Evolutionary conservation across 2,113 vertebrate species (phyloP).

Genomic region (Pithys albifrons): DNA sequence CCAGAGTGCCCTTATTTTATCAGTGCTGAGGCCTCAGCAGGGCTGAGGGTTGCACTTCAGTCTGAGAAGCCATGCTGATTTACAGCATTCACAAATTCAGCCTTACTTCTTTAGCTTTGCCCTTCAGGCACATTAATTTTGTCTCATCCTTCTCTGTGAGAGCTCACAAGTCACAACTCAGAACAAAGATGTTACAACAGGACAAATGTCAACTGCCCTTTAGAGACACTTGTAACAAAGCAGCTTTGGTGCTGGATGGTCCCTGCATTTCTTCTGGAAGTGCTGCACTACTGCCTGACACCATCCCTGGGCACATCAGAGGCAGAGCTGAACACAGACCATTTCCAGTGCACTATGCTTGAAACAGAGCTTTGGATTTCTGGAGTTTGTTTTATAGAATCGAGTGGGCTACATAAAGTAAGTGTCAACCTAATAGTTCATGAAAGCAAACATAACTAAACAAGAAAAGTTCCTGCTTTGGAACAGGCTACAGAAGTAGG

Average conservation of each 20-base stretch:
- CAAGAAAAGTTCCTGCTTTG: neutral
- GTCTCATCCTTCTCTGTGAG: accelerated
- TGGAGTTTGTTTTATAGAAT: neutral
- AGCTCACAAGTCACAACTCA: neutral
- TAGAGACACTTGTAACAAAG: neutral
- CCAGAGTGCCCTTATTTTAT: neutral
- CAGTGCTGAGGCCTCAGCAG: neutral
- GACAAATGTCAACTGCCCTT: neutral
- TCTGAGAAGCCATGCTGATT: accelerated
- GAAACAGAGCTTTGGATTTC: neutral
- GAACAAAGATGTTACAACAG: neutral
- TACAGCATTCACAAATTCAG: neutral
- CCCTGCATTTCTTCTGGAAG: neutral
- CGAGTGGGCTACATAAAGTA: neutral
- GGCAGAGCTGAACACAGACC: neutral
- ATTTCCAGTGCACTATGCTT: accelerated
- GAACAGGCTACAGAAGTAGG: neutral
- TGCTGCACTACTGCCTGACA: neutral
- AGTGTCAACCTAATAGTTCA: neutral
- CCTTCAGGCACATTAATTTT: neutral
- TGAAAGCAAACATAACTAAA: neutral
- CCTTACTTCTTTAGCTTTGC: neutral
- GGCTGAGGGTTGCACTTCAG: neutral
- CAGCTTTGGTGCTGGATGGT: neutral
- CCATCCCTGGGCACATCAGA: neutral